Conservation (phyloP, 2,888 invertebrate genomes). For the Parascotia fuliginaria region DNA sequence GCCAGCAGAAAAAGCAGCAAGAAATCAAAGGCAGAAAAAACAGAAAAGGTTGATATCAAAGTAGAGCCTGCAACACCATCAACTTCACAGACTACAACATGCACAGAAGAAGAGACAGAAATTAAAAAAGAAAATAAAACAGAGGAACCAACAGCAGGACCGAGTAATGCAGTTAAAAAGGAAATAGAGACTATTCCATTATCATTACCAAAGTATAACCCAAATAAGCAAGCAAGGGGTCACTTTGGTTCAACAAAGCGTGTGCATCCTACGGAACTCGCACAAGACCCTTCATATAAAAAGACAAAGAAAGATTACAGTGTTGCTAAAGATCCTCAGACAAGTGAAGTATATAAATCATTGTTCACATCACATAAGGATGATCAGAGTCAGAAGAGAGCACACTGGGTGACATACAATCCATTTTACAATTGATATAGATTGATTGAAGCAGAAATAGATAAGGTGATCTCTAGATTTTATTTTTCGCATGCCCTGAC, state of each 20-base stretch:
- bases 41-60: constrained; percentile 54
- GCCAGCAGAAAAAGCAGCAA: constrained; percentile 89
- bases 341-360: constrained; percentile 96
- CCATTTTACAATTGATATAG: constrained; percentile 93
- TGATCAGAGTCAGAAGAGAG: constrained; percentile 94
- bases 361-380: constrained; percentile 96
- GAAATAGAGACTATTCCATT: constrained; percentile 79
- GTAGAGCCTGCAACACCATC: constrained; percentile 51
- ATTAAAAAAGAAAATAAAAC: constrained; percentile 55
- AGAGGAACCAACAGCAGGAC: constrained; percentile 64
- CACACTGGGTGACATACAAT: constrained; percentile 99
- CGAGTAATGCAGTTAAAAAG: constrained; percentile 65
- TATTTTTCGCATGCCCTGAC: too few species aligned
- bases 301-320: constrained; percentile 93
- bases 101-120: constrained; percentile 34
- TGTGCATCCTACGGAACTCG: constrained; percentile 67
- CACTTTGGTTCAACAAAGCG: constrained; percentile 78
- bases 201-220: constrained; percentile 75
- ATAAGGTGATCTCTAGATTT: too few species aligned
- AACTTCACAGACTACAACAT: constrained; percentile 46
- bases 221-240: constrained; percentile 72
- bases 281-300: constrained; percentile 89
- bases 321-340: constrained; percentile 95
- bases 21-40: constrained; percentile 76
- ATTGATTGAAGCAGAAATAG: not conserved